phyloP scores from a whole-genome alignment of 2,113 vertebrate species.

The Microcebus jonahi region DNA sequence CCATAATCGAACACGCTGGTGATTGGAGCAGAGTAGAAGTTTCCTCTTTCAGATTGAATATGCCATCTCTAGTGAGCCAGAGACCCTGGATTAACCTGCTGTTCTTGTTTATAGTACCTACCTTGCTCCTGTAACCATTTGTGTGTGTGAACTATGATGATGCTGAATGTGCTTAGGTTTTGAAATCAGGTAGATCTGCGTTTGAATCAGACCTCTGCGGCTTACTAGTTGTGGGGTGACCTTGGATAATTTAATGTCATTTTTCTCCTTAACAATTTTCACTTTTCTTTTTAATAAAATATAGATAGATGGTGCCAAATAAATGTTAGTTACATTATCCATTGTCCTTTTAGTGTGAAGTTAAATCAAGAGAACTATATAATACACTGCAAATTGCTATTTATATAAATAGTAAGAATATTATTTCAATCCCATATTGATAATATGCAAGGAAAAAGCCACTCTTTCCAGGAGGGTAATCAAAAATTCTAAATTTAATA shows the following conservation, averaged over 20 bases:
- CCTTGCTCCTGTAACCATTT: not conserved
- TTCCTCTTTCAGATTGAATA: not conserved
- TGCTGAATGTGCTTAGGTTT: not conserved
- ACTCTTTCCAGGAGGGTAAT: not conserved
- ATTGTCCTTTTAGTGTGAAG: not conserved
- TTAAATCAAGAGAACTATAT: not conserved
- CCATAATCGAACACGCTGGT: not conserved
- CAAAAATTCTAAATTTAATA: not conserved
- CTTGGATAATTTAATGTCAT: not conserved
- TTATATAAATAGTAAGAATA: not conserved
- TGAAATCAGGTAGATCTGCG: not conserved
- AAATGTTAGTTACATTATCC: not conserved
- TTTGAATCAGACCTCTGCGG: not conserved
- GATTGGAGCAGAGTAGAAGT: not conserved
- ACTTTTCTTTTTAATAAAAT: slow-evolving; percentile 7
- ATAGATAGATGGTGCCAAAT: not conserved
- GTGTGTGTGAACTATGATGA: not conserved
- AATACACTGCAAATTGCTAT: not conserved
- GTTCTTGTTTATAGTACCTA: not conserved
- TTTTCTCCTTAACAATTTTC: not conserved
- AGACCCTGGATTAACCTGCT: not conserved
- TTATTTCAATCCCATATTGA: not conserved
- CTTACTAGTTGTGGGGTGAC: not conserved
- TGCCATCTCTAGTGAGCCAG: not conserved
- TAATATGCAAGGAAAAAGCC: not conserved